Evolutionary conservation across 2,888 invertebrate species (phyloP).

Genomic region (Drosophila algonquin): DNA sequence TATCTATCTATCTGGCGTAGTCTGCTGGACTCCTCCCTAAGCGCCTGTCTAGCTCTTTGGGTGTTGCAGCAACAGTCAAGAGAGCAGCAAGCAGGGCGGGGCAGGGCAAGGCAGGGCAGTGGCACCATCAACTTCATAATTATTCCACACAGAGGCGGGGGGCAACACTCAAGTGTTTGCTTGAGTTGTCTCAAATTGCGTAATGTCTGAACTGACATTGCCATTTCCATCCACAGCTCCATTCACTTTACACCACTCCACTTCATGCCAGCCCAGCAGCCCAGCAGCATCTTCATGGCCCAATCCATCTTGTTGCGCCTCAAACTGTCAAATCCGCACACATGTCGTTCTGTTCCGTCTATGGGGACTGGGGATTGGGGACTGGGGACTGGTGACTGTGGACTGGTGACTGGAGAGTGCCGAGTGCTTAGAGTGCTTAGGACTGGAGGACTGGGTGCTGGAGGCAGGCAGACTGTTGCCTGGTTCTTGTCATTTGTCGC

Average conservation of each 20-base stretch:
- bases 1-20: no score
- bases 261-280: neutral
- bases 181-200: constrained; percentile 74
- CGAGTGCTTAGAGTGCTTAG: neutral
- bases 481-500: constrained; percentile 68
- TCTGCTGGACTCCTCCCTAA: neutral
- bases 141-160: constrained; percentile 27
- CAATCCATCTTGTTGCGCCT: constrained; percentile 75
- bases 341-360: constrained; percentile 37
- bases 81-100: constrained; percentile 6
- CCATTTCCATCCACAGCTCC: constrained; percentile 28
- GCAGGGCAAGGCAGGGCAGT: no score
- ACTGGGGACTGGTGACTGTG: neutral
- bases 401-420: neutral
- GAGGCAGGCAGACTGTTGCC: constrained; percentile 17
- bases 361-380: neutral
- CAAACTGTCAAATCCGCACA: constrained; percentile 67
- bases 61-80: constrained; percentile 46
- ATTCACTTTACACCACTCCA: neutral
- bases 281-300: constrained; percentile 45
- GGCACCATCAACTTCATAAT: constrained; percentile 27
- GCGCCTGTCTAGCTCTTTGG: constrained; percentile 33
- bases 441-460: neutral
- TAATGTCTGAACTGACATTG: constrained; percentile 61
- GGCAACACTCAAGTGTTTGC: constrained; percentile 66